Conservation (phyloP, 1,140 invertebrate species). For the Mya arenaria region DNA sequence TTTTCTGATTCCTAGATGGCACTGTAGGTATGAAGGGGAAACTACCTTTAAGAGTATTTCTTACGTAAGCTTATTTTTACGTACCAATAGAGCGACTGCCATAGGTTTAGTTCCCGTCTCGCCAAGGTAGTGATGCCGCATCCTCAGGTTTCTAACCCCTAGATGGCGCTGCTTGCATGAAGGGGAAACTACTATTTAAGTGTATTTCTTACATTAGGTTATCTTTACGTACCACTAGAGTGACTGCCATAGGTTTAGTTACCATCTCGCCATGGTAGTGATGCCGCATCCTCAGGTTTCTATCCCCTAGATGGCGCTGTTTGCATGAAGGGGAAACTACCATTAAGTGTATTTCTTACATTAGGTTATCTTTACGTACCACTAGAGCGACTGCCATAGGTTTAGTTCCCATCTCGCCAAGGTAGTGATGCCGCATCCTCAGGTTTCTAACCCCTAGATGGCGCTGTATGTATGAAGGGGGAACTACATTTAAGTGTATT, state of each 20-base stretch:
- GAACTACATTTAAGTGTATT: no score
- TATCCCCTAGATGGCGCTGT: slow-evolving; percentile 71
- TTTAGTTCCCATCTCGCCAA: slow-evolving; percentile 72
- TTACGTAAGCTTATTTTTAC: no score
- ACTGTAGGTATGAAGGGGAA: slow-evolving; percentile 70
- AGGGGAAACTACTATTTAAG: slow-evolving; percentile 72
- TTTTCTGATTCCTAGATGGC: slow-evolving; percentile 72
- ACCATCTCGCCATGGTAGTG: slow-evolving; percentile 75
- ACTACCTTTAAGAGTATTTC: no score
- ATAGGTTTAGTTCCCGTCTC: slow-evolving; percentile 72
- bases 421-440: slow-evolving; percentile 75
- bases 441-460: slow-evolving; percentile 74
- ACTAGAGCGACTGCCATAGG: slow-evolving; percentile 72
- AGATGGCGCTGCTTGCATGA: slow-evolving; percentile 72
- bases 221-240: slow-evolving; percentile 73
- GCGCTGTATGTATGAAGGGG: slow-evolving; percentile 70
- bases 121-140: slow-evolving; percentile 77
- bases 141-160: slow-evolving; percentile 71
- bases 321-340: slow-evolving; percentile 73
- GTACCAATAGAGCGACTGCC: slow-evolving; percentile 73
- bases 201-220: no score
- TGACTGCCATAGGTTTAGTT: slow-evolving; percentile 72
- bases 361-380: no score
- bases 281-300: slow-evolving; percentile 74
- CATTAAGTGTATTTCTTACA: no score